Evolutionary conservation across 2,888 invertebrate genomes (phyloP).

Genomic region (Gasteruption jaculator): DNA sequence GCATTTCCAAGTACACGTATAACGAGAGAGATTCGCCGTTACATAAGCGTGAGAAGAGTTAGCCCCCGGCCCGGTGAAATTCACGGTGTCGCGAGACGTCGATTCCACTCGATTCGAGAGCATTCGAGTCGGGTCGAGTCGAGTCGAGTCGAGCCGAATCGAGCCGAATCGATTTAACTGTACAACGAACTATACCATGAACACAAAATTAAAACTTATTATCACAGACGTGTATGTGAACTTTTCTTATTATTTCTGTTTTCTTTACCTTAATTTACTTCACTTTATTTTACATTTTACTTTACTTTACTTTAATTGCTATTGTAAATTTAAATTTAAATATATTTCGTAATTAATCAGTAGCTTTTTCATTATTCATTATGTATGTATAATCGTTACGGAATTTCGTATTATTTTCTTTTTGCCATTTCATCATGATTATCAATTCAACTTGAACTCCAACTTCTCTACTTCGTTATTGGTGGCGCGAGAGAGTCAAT

Average conservation of each 20-base stretch:
- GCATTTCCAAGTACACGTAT: no score
- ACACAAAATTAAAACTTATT: slow-evolving; percentile 25
- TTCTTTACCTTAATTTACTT: not conserved
- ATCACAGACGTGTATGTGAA: slow-evolving; percentile 24
- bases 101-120: no score
- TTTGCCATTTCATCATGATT: not conserved
- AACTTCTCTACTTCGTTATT: slow-evolving; percentile 4
- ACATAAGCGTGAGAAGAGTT: no score
- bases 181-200: slow-evolving; percentile 13
- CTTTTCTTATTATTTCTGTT: slow-evolving; percentile 7
- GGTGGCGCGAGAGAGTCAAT: slow-evolving; percentile 5
- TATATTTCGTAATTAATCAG: not conserved
- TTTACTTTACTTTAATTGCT: not conserved
- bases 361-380: not conserved
- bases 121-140: no score
- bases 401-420: slow-evolving; percentile 1
- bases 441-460: no score
- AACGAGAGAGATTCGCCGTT: no score
- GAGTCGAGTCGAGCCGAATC: no score
- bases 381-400: not conserved
- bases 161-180: slow-evolving; percentile 7
- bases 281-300: not conserved
- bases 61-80: no score
- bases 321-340: not conserved
- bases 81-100: no score